A percentile compares a stretch with the other conserved stretches of the same genome.
Conservation (phyloP, 2,797 vertebrate genomes). For the Pangasius macronema region DNA sequence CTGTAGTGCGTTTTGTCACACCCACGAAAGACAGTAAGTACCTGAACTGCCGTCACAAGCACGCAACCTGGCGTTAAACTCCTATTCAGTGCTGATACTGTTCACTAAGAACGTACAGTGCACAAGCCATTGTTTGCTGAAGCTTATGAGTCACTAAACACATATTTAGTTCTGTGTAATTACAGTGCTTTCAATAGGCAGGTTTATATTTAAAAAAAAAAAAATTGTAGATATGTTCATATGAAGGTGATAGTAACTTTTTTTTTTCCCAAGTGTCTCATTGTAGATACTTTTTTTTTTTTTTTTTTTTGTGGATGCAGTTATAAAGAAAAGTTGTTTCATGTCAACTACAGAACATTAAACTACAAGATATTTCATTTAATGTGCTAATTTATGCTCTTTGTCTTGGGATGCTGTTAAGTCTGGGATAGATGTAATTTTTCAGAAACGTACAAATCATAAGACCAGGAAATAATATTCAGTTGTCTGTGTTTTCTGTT, state of each 20-base stretch:
- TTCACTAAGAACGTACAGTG: neutral
- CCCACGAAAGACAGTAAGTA: slow-evolving; percentile 79
- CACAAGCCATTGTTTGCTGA: neutral
- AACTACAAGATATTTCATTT: neutral
- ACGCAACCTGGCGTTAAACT: neutral
- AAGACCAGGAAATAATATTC: neutral
- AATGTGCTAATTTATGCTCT: neutral
- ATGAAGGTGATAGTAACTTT: neutral
- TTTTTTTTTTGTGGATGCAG: neutral
- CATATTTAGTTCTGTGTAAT: neutral
- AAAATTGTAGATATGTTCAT: neutral
- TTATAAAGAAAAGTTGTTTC: neutral
- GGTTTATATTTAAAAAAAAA: neutral
- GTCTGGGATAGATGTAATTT: neutral
- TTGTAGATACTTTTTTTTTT: too few relatives aligned
- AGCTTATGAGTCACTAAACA: neutral
- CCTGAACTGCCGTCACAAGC: too few relatives aligned
- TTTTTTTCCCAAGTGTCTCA: neutral
- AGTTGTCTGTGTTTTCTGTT: neutral
- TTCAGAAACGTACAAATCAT: neutral
- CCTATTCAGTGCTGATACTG: neutral
- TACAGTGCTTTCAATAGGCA: neutral
- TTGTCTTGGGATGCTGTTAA: too few relatives aligned
- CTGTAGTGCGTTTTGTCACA: slow-evolving; percentile 75
- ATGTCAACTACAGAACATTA: neutral